phyloP scores from a whole-genome alignment of 2,888 invertebrate genomes.

The Lamellibrachia columna region DNA sequence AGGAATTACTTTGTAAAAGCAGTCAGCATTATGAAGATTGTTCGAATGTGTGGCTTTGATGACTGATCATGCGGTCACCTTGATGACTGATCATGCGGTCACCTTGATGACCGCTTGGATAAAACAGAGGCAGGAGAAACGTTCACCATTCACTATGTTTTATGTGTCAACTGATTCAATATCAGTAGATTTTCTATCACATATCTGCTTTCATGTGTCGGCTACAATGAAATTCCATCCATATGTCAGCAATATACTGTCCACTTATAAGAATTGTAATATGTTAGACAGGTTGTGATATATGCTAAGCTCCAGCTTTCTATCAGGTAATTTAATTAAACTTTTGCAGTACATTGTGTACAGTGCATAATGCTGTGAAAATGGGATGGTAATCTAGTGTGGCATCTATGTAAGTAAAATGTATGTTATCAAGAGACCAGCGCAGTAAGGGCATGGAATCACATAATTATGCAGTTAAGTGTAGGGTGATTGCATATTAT shows the following conservation, averaged over 20 bases:
- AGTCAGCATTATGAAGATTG: background rate
- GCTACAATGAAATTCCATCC: background rate
- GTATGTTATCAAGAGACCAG: background rate
- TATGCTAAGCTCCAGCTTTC: background rate
- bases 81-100: background rate
- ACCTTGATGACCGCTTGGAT: background rate
- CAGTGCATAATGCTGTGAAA: background rate
- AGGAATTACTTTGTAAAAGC: background rate
- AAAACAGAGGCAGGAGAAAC: background rate
- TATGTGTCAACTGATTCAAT: background rate
- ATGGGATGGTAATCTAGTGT: background rate
- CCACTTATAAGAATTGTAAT: background rate
- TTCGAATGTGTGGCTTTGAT: background rate
- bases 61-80: background rate
- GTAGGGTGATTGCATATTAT: background rate
- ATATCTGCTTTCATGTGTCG: background rate
- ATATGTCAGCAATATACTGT: background rate
- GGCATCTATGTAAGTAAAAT: background rate
- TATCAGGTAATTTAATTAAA: background rate
- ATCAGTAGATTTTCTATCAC: background rate
- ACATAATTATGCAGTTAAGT: background rate
- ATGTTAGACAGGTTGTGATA: background rate
- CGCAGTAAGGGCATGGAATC: background rate
- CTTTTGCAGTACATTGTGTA: background rate
- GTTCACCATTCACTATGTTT: background rate